Conservation (phyloP, 2,113 vertebrate species). For the Pholis gunnellus region DNA sequence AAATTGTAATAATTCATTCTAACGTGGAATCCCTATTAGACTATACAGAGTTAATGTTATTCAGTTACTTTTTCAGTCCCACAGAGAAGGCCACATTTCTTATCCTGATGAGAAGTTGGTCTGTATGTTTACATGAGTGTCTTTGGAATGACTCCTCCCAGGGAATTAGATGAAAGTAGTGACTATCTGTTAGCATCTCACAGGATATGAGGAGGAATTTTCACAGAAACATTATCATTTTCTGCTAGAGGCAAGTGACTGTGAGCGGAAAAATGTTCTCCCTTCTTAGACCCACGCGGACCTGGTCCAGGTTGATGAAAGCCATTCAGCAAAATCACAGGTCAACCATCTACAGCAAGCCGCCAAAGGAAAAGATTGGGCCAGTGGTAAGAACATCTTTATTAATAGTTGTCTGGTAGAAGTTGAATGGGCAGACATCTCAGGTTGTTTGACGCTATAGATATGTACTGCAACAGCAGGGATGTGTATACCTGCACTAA, state of each 20-base stretch:
- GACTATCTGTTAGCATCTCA: conserved; percentile 57
- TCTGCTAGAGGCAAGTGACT: conserved; percentile 15
- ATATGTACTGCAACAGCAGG: background rate
- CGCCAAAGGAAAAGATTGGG: conserved; percentile 81
- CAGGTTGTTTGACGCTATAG: background rate
- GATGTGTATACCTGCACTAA: background rate
- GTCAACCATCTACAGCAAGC: conserved; percentile 79
- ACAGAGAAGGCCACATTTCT: background rate
- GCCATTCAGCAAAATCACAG: conserved; percentile 49
- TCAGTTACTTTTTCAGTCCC: background rate
- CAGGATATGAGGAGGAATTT: conserved; percentile 61
- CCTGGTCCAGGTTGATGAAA: conserved; percentile 27
- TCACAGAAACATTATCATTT: conserved; percentile 36
- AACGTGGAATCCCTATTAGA: background rate
- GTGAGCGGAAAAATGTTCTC: conserved; percentile 68
- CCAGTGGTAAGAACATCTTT: conserved; percentile 77
- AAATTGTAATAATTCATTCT: background rate
- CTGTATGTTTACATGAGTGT: conserved; percentile 62
- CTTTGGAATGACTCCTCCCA: conserved; percentile 72
- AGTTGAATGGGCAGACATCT: background rate
- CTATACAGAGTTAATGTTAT: background rate
- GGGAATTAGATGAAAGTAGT: conserved; percentile 60
- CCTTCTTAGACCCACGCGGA: conserved; percentile 42
- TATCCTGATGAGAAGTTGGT: conserved; percentile 37
- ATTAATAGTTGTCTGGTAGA: background rate